Percentiles rank a stretch among this genome's conserved stretches.
phyloP scores from a whole-genome alignment of 2,888 invertebrate genomes.

The Ennomos erosarius region DNA sequence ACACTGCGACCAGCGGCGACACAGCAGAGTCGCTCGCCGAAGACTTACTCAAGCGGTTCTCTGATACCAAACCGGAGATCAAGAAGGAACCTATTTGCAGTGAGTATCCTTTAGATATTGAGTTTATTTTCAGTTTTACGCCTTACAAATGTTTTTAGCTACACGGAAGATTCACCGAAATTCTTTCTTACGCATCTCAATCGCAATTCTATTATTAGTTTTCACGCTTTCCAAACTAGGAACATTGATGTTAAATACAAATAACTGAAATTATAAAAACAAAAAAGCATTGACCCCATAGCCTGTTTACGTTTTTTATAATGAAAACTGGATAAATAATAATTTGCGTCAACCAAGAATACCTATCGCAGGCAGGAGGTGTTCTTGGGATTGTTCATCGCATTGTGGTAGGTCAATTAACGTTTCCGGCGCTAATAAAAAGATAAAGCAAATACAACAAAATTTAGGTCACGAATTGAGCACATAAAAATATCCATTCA shows the following conservation, averaged over 20 bases:
- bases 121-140: too few species aligned
- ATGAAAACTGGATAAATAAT: too few species aligned
- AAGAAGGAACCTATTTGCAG: constrained; percentile 73
- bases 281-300: too few species aligned
- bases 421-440: constrained; percentile 5
- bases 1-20: constrained; percentile 66
- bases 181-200: too few species aligned
- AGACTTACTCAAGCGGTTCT: constrained; percentile 94
- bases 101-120: constrained; percentile 51
- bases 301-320: too few species aligned
- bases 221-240: too few species aligned
- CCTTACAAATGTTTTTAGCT: too few species aligned
- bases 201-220: too few species aligned
- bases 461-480: constrained; percentile 11
- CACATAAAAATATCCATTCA: constrained; percentile 2
- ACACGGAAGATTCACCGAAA: too few species aligned
- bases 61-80: constrained; percentile 87
- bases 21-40: constrained; percentile 91
- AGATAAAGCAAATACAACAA: constrained; percentile 14
- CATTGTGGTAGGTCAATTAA: constrained; percentile 24
- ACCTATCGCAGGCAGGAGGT: too few species aligned
- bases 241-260: too few species aligned
- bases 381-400: background rate
- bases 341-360: background rate
- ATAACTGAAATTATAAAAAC: too few species aligned